Percentiles rank a stretch among this genome's conserved stretches.
phyloP scores from a whole-genome alignment of 2,888 invertebrate species.

The Thelaira solivaga region DNA sequence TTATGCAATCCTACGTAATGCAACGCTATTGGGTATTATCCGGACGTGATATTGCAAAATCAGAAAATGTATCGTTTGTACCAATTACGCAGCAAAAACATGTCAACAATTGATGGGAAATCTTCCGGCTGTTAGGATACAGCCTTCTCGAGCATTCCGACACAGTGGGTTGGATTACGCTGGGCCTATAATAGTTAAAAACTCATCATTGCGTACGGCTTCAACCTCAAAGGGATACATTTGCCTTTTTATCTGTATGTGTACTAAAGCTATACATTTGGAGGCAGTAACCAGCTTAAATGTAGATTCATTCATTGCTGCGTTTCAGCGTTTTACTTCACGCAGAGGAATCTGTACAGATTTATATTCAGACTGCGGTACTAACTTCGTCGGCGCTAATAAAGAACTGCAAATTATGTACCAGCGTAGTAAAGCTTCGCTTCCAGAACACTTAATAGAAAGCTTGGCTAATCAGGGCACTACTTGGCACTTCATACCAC shows the following conservation, averaged over 20 bases:
- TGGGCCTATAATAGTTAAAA: not conserved
- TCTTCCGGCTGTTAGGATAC: conserved; percentile 18
- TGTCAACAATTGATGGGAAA: conserved; percentile 39
- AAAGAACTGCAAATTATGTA: not conserved
- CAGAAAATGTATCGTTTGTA: not conserved
- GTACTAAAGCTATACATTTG: not conserved
- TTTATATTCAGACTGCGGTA: too few species aligned
- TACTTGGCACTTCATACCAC: not conserved
- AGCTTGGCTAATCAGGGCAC: not conserved
- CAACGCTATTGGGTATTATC: not conserved
- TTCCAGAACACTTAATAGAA: too few species aligned
- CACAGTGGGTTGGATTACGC: not conserved
- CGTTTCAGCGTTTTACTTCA: not conserved
- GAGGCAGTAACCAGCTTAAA: not conserved
- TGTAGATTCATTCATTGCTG: not conserved
- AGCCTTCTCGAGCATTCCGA: conserved; percentile 12
- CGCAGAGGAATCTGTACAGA: too few species aligned
- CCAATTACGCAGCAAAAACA: not conserved
- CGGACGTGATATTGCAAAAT: not conserved
- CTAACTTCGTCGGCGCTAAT: not conserved
- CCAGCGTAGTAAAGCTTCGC: too few species aligned
- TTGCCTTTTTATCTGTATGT: not conserved
- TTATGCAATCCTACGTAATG: not conserved
- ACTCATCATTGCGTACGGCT: not conserved
- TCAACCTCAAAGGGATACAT: not conserved